Evolutionary conservation across 2,113 vertebrate genomes (phyloP).

Genomic region (Nipponia nippon): DNA sequence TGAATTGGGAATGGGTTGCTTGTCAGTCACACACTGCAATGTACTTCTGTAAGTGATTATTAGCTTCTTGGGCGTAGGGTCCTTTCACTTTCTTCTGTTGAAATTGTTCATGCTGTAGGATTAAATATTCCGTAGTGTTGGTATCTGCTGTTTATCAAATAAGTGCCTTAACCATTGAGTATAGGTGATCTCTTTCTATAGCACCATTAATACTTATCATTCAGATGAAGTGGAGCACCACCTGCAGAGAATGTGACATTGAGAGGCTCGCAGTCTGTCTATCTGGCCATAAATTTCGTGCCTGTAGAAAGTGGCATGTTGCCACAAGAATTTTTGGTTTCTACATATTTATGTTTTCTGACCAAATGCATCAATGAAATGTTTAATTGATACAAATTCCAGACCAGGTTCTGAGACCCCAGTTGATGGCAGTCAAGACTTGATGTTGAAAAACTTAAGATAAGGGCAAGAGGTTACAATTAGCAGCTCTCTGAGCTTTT

Average conservation of each 20-base stretch:
- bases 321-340: not conserved
- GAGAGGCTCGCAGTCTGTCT: accelerated
- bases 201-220: not conserved
- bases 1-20: not conserved
- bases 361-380: not conserved
- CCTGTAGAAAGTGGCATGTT: not conserved
- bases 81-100: not conserved
- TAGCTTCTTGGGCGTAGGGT: not conserved
- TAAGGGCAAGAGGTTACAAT: not conserved
- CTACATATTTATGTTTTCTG: not conserved
- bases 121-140: not conserved
- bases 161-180: not conserved
- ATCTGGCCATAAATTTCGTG: not conserved
- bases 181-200: not conserved
- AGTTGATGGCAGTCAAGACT: not conserved
- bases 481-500: not conserved
- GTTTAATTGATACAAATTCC: not conserved
- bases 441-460: not conserved
- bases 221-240: not conserved
- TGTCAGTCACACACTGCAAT: not conserved
- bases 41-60: not conserved
- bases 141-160: not conserved
- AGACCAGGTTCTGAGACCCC: not conserved
- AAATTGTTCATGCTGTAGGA: not conserved
- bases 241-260: not conserved